Evolutionary conservation across 2,888 invertebrate genomes (phyloP).

Genomic region (Tenthredo distinguenda): DNA sequence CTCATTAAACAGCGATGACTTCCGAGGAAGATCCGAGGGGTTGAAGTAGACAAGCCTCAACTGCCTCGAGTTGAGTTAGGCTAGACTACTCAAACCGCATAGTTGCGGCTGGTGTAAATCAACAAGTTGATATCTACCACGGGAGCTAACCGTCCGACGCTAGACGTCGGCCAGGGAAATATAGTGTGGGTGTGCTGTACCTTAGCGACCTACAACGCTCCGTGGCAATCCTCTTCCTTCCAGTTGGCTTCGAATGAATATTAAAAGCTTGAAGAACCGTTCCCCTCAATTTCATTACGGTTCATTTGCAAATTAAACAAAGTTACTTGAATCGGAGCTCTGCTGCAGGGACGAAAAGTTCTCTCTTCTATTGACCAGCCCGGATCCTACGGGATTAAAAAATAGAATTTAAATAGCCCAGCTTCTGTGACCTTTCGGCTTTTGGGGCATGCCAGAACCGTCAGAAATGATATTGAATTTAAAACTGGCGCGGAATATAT

Average conservation of each 20-base stretch:
- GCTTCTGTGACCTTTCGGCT: slow-evolving; percentile 20
- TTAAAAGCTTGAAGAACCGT: slow-evolving; percentile 29
- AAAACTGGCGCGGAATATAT: neutral
- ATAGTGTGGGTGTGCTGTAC: slow-evolving; percentile 26
- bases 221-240: slow-evolving; percentile 36
- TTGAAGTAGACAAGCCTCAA: slow-evolving; percentile 19
- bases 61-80: slow-evolving; percentile 23
- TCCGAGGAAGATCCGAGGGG: slow-evolving; percentile 6
- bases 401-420: slow-evolving; percentile 14
- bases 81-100: slow-evolving; percentile 64
- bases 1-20: slow-evolving; percentile 24
- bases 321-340: neutral
- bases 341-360: neutral
- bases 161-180: slow-evolving; percentile 48
- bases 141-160: slow-evolving; percentile 58
- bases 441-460: neutral
- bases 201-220: slow-evolving; percentile 41
- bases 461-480: slow-evolving; percentile 16
- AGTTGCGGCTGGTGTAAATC: slow-evolving; percentile 72
- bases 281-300: slow-evolving; percentile 31
- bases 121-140: slow-evolving; percentile 75
- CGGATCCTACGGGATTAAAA: neutral
- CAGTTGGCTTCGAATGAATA: slow-evolving; percentile 35
- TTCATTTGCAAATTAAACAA: slow-evolving; percentile 45
- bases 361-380: slow-evolving; percentile 22